A percentile compares a stretch with the other conserved stretches of the same genome.
phyloP scores from a whole-genome alignment of 37 sponge, comb jelly and placozoan genomes.

The Beroe ovata region DNA sequence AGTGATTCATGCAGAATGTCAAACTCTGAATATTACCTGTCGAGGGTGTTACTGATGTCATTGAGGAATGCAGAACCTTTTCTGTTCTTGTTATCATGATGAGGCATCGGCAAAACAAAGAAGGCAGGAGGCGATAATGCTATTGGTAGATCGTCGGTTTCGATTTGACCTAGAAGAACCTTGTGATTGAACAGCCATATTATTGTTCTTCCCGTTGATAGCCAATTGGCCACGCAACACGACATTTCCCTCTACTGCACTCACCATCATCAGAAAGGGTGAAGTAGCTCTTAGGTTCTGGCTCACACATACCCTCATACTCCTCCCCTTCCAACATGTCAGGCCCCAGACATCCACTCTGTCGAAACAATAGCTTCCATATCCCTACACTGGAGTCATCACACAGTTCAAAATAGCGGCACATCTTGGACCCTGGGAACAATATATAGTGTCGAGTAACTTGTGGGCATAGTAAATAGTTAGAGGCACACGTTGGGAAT shows the following conservation, averaged over 20 bases:
- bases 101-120: slow-evolving; percentile 1
- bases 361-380: slow-evolving; percentile 51
- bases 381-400: slow-evolving; percentile 56
- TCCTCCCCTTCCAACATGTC: background rate
- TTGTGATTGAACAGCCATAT: no score
- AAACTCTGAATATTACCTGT: no score
- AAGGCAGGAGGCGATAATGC: slow-evolving; percentile 59
- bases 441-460: no score
- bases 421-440: slow-evolving; percentile 20
- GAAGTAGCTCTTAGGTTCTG: background rate
- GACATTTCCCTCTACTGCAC: background rate
- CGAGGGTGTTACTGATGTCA: slow-evolving; percentile 17
- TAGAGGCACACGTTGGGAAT: no score
- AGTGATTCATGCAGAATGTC: no score
- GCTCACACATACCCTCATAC: background rate
- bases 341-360: slow-evolving; percentile 45
- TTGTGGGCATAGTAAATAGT: no score
- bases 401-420: slow-evolving; percentile 54
- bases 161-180: slow-evolving; percentile 22
- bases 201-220: no score
- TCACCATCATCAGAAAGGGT: slow-evolving; percentile 30
- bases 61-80: background rate
- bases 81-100: background rate
- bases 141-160: slow-evolving; percentile 15
- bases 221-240: no score